Percentiles rank a stretch among this genome's conserved stretches.
These are phyloP conservation scores for Picathartes gymnocephalus DNA, from an alignment of 2,113 vertebrate genomes.

Conservation along the genomic window DNA sequence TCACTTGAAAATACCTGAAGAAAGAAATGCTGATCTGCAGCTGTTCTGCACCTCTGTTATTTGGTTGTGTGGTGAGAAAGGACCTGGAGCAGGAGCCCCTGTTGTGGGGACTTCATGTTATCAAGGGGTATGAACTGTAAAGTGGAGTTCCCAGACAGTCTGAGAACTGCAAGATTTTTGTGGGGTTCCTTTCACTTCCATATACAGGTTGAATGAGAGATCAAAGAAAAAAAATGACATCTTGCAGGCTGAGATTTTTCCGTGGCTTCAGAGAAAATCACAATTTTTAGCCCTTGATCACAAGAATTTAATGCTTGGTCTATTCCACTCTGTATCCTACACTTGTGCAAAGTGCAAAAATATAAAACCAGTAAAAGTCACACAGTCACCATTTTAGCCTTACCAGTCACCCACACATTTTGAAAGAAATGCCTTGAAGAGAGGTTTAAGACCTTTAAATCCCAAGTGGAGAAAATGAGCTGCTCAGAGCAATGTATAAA, in stretches of 20 bases:
- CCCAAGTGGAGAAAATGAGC: background rate
- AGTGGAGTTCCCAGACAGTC: background rate
- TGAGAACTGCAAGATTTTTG: background rate
- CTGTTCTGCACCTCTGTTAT: background rate
- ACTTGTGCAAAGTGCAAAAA: background rate
- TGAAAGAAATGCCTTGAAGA: background rate
- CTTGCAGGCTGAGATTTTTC: background rate
- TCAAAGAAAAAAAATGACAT: background rate
- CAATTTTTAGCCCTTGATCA: background rate
- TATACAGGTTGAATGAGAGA: background rate
- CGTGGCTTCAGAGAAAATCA: background rate
- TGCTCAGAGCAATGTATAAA: background rate
- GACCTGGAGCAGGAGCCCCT: background rate
- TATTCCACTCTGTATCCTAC: background rate
- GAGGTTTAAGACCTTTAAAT: constrained; percentile 2
- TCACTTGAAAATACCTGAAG: background rate
- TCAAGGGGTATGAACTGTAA: background rate
- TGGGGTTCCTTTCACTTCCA: background rate
- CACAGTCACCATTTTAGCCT: background rate
- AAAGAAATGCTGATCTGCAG: background rate
- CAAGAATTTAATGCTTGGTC: background rate
- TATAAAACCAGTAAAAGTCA: background rate
- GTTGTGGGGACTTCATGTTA: background rate
- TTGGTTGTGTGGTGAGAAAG: background rate
- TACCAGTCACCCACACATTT: background rate